Evolutionary conservation across 2,113 vertebrate genomes (phyloP).

Genomic region (Terrapene triunguis): DNA sequence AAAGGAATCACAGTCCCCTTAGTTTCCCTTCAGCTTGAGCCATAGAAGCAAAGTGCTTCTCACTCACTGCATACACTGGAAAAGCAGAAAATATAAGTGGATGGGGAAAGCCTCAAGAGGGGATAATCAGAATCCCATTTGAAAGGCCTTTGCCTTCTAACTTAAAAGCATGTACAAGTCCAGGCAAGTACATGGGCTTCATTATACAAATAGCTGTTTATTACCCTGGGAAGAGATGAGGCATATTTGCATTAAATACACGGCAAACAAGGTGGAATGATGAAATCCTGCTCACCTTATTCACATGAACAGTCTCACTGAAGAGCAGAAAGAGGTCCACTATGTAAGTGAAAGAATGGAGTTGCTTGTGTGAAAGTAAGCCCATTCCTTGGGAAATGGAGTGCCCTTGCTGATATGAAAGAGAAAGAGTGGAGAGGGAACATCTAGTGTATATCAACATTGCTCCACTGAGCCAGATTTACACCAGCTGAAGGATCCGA

Average conservation of each 20-base stretch:
- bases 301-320: neutral
- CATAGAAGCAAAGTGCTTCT: neutral
- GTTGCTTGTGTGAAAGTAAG: neutral
- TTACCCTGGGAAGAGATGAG: neutral
- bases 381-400: neutral
- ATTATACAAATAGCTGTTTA: neutral
- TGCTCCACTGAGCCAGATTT: neutral
- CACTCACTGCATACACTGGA: neutral
- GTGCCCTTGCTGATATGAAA: neutral
- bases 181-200: neutral
- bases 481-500: neutral
- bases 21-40: accelerated
- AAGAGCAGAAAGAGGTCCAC: neutral
- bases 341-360: neutral
- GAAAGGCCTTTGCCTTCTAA: neutral
- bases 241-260: neutral
- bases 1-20: neutral
- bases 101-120: neutral
- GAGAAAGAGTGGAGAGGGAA: neutral
- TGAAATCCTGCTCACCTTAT: neutral
- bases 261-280: neutral
- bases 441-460: neutral
- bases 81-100: neutral
- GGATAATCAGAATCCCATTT: neutral
- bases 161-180: neutral